Percentiles rank a stretch among this genome's conserved stretches.
Conservation (phyloP, 2,113 vertebrate species). For the Prietella phreatophila region DNA sequence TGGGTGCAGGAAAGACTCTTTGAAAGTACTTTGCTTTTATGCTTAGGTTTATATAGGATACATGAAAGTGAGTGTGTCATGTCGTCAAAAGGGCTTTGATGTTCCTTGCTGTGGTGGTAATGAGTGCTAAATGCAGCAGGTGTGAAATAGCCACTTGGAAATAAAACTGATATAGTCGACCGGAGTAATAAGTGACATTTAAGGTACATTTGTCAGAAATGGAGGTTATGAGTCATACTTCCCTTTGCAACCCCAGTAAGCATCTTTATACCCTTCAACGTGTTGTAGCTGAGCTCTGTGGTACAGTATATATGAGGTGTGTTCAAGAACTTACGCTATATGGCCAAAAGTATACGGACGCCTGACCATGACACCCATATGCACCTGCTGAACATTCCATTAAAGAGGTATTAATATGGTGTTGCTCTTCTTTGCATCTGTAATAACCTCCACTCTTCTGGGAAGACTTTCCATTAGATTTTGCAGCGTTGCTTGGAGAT, state of each 20-base stretch:
- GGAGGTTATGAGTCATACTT: not conserved
- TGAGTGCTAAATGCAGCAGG: constrained; percentile 25
- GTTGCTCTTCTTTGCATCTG: not conserved
- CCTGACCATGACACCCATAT: not conserved
- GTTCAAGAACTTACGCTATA: not conserved
- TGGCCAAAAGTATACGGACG: not conserved
- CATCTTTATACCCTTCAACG: not conserved
- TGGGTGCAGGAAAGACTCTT: not conserved
- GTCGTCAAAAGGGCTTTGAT: constrained; percentile 24
- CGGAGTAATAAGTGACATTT: not conserved
- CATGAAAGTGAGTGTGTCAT: constrained; percentile 26
- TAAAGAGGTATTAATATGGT: not conserved
- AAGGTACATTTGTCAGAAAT: not conserved
- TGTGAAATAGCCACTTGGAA: constrained; percentile 16
- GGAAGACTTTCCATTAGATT: not conserved
- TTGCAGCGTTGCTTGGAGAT: not conserved
- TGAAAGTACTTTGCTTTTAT: constrained; percentile 21
- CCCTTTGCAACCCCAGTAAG: not conserved
- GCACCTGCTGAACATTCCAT: not conserved
- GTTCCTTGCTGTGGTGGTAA: constrained; percentile 6
- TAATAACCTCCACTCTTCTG: not conserved
- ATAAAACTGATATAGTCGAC: constrained; percentile 10
- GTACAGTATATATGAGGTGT: not conserved
- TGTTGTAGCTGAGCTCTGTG: not conserved
- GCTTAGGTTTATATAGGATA: constrained; percentile 26